Conservation (phyloP, 23 tunicate species). For the Corella eumyota region DNA sequence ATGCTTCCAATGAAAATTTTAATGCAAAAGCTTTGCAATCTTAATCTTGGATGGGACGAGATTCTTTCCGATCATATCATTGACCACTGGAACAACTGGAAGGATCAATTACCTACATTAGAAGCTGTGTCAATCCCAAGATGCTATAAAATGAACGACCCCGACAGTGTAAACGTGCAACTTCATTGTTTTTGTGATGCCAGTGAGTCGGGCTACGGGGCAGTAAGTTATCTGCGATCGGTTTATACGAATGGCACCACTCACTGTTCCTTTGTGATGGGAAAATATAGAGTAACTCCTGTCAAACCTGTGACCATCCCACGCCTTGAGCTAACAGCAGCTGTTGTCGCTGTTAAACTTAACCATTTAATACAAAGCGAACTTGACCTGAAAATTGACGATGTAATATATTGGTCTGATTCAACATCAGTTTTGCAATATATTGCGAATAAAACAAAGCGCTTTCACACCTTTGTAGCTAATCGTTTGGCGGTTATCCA, state of each 20-base stretch:
- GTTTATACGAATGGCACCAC: neutral
- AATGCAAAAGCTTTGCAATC: conserved; percentile 10
- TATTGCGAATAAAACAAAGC: conserved; percentile 4
- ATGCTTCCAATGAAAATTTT: conserved; percentile 21
- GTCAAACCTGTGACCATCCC: neutral
- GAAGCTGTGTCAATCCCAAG: conserved; percentile 8
- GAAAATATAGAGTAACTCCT: conserved; percentile 2
- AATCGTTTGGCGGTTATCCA: conserved; percentile 23
- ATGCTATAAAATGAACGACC: too few relatives aligned
- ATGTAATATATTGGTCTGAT: conserved; percentile 24
- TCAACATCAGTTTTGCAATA: conserved; percentile 21
- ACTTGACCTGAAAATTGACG: neutral
- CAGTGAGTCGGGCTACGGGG: conserved; percentile 22
- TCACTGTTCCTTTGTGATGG: conserved; percentile 13
- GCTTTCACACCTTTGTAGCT: conserved; percentile 50
- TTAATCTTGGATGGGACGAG: conserved; percentile 17
- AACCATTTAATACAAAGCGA: neutral
- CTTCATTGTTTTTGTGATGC: conserved; percentile 47
- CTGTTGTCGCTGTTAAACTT: conserved; percentile 2
- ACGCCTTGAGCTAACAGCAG: conserved; percentile 5
- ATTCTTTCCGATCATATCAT: neutral
- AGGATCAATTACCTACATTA: neutral
- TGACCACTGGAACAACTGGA: conserved; percentile 16
- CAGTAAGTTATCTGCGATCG: conserved; percentile 16
- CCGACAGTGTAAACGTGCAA: neutral